A percentile compares a stretch with the other conserved stretches of the same genome.
Conservation (phyloP, 2,888 invertebrate species). For the Mystacides longicornis region DNA sequence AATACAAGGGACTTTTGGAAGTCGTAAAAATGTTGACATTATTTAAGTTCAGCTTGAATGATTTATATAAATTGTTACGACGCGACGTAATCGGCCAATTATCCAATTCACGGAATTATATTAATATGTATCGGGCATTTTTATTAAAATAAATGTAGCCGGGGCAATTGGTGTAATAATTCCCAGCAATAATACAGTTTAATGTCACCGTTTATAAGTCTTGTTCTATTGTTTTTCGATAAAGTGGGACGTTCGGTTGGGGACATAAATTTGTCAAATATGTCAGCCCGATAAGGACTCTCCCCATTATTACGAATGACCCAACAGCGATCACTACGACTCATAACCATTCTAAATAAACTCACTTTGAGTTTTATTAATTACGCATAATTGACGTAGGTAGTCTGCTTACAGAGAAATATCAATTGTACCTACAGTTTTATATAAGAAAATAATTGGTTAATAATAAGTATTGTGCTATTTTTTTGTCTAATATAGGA, state of each 20-base stretch:
- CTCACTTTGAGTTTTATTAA: too few species aligned
- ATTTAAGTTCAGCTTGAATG: constrained; percentile 20
- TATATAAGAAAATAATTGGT: too few species aligned
- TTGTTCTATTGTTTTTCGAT: constrained; percentile 13
- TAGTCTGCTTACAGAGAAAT: too few species aligned
- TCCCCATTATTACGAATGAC: too few species aligned
- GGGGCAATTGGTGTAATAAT: constrained; percentile 24
- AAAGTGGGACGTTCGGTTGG: not conserved
- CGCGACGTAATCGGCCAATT: constrained; percentile 23
- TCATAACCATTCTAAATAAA: not conserved
- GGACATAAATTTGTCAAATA: not conserved
- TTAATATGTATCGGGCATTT: too few species aligned
- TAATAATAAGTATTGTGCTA: too few species aligned
- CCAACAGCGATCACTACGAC: too few species aligned
- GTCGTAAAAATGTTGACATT: not conserved
- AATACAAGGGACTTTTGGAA: not conserved
- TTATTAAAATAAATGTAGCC: constrained; percentile 27
- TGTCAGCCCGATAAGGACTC: not conserved
- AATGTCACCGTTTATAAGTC: not conserved
- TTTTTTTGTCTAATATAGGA: too few species aligned
- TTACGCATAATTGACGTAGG: too few species aligned
- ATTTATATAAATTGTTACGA: constrained; percentile 21
- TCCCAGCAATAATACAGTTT: constrained; percentile 6
- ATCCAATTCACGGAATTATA: constrained; percentile 26
- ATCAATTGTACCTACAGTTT: too few species aligned